Conservation (phyloP, 2,113 vertebrate genomes). For the Neotragus pygmaeus region DNA sequence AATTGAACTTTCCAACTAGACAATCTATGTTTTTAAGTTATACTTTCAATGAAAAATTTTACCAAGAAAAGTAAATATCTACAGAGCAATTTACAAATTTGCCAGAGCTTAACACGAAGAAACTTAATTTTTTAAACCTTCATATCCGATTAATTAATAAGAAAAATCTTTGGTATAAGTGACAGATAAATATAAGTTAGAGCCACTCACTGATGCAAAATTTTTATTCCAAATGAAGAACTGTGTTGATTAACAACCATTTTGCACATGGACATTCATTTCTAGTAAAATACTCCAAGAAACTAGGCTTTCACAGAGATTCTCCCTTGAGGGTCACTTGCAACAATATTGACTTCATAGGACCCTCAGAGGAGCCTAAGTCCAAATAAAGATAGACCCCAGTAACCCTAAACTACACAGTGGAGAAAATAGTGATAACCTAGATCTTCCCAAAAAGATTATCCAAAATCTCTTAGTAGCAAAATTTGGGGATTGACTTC, state of each 20-base stretch:
- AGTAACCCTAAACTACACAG: not conserved
- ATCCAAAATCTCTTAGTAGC: not conserved
- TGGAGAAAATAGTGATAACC: not conserved
- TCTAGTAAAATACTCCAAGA: not conserved
- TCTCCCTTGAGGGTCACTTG: not conserved
- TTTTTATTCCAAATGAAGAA: not conserved
- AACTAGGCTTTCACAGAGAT: not conserved
- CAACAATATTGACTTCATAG: not conserved
- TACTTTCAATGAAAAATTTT: not conserved
- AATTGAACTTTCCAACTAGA: not conserved
- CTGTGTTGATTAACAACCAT: not conserved
- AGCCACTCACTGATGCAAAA: not conserved
- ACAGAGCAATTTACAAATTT: not conserved
- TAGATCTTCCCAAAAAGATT: not conserved
- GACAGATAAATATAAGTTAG: not conserved
- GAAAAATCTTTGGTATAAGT: not conserved
- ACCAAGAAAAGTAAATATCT: not conserved
- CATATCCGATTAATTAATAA: not conserved
- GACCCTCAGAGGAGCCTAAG: not conserved
- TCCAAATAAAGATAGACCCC: not conserved
- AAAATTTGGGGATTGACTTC: not conserved
- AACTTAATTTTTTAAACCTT: not conserved
- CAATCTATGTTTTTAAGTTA: not conserved
- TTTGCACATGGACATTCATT: not conserved
- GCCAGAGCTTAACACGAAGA: not conserved